Evolutionary conservation across 1,140 invertebrate genomes (phyloP), one percentile per base, ranked within the genome.

Genomic region (Mercenaria mercenaria): DNA sequence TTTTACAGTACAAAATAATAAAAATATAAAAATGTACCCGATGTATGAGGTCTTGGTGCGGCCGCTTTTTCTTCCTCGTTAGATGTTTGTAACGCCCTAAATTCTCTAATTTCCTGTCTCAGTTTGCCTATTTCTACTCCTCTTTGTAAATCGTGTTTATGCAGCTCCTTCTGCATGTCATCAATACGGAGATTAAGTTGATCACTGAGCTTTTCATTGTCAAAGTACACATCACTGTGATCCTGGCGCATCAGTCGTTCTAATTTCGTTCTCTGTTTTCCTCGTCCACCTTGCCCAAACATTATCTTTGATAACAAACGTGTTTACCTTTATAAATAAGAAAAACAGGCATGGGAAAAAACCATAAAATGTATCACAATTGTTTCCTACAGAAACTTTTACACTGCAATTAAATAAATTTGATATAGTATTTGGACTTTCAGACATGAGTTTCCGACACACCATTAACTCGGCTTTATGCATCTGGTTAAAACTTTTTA

Each of bases 201-300:
- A 34, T 92, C 92, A n/a, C 82, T 89, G 3, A 93, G 86, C 47
- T 90, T 76, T 29, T 92, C 92, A 85, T 93, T 93, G 85, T 93
- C 91, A 64, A 93, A 93, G 67, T 93, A 92, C 13, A 93, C 90
- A 67, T 91, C 91, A 59, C 92, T 93, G 61, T 93, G 92, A 37
- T 93, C 92, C 50, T 92, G 86, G 6, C 90, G 64, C 26, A 93
- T 80, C 15, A 92, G 82, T 56, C 88, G 69, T 37, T 93, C 92
- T 52, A 93, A 56, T 79, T 90, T 86, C 15, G 85, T 87, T 29
- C 69, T 41, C 34, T 41, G 29, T 41, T 85, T 85, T 18, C 83
- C 69, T 37, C 67, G 41, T 39, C 83, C 83, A 26, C 83, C 67
- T 67, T 67, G 56, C 23, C 80, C 80, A 50, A 85, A 59, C 83